Evolutionary conservation across 2,797 vertebrate genomes (phyloP), one percentile per base, ranked within the genome.

Genomic region (Aeoliscus strigatus): DNA sequence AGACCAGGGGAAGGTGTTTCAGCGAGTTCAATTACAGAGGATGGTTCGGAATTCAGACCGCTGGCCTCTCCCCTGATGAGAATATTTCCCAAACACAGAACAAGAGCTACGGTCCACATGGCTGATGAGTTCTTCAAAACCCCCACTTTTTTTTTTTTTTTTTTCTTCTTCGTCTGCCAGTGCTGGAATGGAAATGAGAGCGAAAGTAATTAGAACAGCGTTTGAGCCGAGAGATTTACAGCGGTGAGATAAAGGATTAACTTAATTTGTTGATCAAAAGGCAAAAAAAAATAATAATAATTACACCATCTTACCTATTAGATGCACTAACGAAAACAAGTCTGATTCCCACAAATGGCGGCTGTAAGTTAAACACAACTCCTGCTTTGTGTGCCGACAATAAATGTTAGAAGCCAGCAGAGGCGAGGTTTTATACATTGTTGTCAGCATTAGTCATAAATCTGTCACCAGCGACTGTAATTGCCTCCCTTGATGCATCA

Each of bases 391-490:
- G 39, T n/a, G 51, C 29, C 36, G 49, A 43, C 46, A 60, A 8
- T 33, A 63, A 73, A 73, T 63, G 50, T 41, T 54, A 25, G 27
- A 65, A 68, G 16, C 27, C 45, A 28, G 62, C 63, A 31, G 59
- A 67, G 46, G 48, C 38, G 75, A 56, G 61, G 40, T 69, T 81
- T 84, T 86, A 86, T 85, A 74, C 55, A 53, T 53, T 60, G 66
- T 71, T 75, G 79, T 70, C 70, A 65, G 66, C 58, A 24, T 82
- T 70, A 81, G 29, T 86, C 85, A 86, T 82, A 63, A 33, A 66
- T 79, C 75, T 73, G 80, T 85, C 83, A 77, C 61, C 51, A 33
- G 60, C 62, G 72, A 72, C 71, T 74, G 53, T 78, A 81, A 79
- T 83, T 70, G 73, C 67, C 52, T 57, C 62, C 71, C 58, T 60